phyloP scores from a whole-genome alignment of 2,113 vertebrate species.

The Otis tarda region DNA sequence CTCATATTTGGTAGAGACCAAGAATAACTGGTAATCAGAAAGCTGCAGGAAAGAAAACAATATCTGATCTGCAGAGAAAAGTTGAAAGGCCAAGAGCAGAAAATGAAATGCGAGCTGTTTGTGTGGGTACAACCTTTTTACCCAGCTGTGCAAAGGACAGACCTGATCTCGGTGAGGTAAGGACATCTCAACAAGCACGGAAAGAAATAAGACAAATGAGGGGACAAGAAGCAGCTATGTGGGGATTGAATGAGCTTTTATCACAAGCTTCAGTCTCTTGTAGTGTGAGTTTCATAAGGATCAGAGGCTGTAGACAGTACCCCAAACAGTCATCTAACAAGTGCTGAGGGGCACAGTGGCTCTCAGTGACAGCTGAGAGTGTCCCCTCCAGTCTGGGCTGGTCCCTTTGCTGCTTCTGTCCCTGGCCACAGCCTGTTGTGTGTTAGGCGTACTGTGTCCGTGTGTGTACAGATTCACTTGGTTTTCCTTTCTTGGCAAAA shows the following conservation, averaged over 20 bases:
- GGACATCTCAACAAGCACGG: not conserved
- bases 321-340: accelerated
- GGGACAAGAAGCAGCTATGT: not conserved
- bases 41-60: not conserved
- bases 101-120: not conserved
- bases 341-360: not conserved
- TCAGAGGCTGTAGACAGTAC: not conserved
- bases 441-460: accelerated
- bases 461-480: not conserved
- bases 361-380: not conserved
- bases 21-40: not conserved
- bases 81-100: not conserved
- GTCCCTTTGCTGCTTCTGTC: not conserved
- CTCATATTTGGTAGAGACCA: not conserved
- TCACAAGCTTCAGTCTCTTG: not conserved
- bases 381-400: not conserved
- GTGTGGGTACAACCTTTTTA: not conserved
- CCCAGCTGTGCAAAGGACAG: not conserved
- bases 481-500: not conserved
- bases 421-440: accelerated
- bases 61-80: not conserved
- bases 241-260: not conserved
- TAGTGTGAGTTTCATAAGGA: not conserved
- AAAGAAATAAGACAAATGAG: not conserved
- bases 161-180: not conserved